phyloP scores from a whole-genome alignment of 2,888 invertebrate species.

The Drosophila anomalata region DNA sequence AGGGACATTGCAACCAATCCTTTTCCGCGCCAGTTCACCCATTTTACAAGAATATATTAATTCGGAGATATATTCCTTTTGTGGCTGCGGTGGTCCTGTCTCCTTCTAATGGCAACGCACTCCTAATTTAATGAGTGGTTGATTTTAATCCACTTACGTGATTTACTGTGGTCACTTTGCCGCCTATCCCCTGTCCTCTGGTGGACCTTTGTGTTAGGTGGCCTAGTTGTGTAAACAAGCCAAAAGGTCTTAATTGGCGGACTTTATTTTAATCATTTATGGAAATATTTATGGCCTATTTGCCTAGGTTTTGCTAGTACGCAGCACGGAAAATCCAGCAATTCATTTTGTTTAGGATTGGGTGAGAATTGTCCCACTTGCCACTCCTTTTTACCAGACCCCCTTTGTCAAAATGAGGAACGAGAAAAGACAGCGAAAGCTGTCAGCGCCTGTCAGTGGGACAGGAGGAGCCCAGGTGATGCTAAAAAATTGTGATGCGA shows the following conservation, averaged over 20 bases:
- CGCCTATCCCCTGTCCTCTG: background rate
- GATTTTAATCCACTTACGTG: slow-evolving; percentile 66
- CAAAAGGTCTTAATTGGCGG: too few species aligned
- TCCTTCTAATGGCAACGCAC: slow-evolving; percentile 28
- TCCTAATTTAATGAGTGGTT: slow-evolving; percentile 66
- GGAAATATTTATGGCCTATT: too few species aligned
- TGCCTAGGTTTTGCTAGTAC: background rate
- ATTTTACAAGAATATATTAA: slow-evolving; percentile 55
- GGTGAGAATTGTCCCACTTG: slow-evolving; percentile 45
- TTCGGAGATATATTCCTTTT: slow-evolving; percentile 41
- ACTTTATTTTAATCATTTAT: too few species aligned
- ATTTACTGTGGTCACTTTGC: slow-evolving; percentile 62
- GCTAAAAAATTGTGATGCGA: slow-evolving; percentile 61
- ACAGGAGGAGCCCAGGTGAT: slow-evolving; percentile 14
- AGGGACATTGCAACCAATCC: background rate
- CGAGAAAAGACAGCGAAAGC: slow-evolving; percentile 14
- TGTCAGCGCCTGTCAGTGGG: background rate
- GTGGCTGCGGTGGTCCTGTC: slow-evolving; percentile 55
- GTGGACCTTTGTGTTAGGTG: too few species aligned
- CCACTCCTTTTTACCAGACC: slow-evolving; percentile 56
- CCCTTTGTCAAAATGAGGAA: slow-evolving; percentile 43
- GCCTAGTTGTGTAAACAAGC: too few species aligned
- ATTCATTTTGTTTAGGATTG: slow-evolving; percentile 57
- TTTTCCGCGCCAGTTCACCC: slow-evolving; percentile 1
- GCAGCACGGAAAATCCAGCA: slow-evolving; percentile 49